Evolutionary conservation across 2,113 vertebrate species (phyloP).

Genomic region (Crotalus tigris): DNA sequence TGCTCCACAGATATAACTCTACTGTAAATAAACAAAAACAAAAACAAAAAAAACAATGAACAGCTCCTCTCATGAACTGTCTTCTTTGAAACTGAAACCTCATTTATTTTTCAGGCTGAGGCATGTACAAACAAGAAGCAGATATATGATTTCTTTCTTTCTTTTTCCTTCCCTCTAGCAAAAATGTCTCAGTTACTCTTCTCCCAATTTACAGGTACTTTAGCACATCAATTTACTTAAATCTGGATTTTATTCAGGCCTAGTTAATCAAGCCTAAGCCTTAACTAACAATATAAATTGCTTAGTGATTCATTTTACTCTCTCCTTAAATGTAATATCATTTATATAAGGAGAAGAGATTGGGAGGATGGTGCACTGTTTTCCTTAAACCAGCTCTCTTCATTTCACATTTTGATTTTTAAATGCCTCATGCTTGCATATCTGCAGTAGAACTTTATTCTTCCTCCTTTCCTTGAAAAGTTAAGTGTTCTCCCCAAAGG

Average conservation of each 20-base stretch:
- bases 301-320: background rate
- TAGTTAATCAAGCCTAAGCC: background rate
- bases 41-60: too few relatives aligned
- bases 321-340: rapidly evolving
- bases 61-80: background rate
- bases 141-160: background rate
- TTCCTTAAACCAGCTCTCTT: background rate
- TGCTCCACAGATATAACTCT: background rate
- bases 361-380: background rate
- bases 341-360: background rate
- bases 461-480: constrained; percentile 25
- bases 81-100: background rate
- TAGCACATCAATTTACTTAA: background rate
- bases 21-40: background rate
- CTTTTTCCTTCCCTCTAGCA: background rate
- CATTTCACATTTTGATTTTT: background rate
- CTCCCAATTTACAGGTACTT: background rate
- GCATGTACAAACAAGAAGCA: background rate
- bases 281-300: background rate
- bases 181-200: background rate
- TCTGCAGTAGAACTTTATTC: constrained; percentile 29
- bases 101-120: background rate
- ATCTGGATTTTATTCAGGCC: background rate
- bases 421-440: background rate
- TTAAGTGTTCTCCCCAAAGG: constrained; percentile 51